Evolutionary conservation across 2,888 invertebrate genomes (phyloP).

Genomic region (Alsophila aescularia): DNA sequence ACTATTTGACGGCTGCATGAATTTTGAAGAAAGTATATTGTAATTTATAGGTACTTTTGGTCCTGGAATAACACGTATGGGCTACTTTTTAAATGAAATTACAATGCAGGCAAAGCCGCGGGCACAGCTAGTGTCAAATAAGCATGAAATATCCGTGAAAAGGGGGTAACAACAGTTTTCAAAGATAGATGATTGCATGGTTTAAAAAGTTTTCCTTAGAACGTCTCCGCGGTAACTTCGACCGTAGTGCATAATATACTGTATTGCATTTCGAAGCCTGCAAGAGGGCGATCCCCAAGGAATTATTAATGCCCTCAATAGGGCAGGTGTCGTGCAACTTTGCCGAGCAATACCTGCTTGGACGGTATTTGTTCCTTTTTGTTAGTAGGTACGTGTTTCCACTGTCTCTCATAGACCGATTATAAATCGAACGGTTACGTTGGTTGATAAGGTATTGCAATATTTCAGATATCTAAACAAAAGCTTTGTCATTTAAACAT

Average conservation of each 20-base stretch:
- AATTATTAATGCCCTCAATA: constrained; percentile 42
- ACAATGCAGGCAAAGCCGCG: no score
- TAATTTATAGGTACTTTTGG: no score
- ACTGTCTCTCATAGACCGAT: background rate
- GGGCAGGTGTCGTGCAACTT: constrained; percentile 34
- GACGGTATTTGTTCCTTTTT: background rate
- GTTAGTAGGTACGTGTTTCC: no score
- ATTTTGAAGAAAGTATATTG: no score
- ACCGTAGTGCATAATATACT: background rate
- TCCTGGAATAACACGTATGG: no score
- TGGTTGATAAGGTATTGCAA: no score
- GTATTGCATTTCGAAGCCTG: constrained; percentile 1
- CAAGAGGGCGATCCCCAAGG: constrained; percentile 1
- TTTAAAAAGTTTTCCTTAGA: background rate
- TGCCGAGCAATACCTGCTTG: constrained; percentile 15
- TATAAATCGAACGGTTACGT: background rate
- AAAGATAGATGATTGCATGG: background rate
- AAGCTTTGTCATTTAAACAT: no score
- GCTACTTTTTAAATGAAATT: no score
- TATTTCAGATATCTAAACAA: no score
- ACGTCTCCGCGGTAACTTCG: background rate
- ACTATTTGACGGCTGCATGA: no score
- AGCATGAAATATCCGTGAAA: no score
- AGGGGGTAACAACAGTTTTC: background rate
- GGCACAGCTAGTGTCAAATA: no score